These are phyloP conservation scores for Zingel zingel DNA, from an alignment of 2,113 vertebrate genomes.

Conservation along the genomic window DNA sequence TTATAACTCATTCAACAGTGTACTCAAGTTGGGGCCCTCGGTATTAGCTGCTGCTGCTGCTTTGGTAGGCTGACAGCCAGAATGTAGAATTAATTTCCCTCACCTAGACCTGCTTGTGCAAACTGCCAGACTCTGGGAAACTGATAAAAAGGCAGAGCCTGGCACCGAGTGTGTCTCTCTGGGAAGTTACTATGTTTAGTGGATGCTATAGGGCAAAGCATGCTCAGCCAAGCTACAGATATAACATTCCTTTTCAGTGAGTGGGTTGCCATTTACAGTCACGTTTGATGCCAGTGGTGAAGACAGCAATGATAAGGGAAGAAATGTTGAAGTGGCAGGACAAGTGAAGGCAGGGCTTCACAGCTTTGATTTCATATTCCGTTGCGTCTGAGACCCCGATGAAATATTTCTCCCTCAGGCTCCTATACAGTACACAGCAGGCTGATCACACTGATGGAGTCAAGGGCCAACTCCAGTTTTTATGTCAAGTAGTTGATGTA, in stretches of 20 bases:
- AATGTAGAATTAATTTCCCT: constrained; percentile 52
- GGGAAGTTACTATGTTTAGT: constrained; percentile 53
- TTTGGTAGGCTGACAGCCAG: constrained; percentile 36
- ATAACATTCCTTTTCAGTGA: constrained; percentile 63
- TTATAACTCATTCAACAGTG: constrained; percentile 16
- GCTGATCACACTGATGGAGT: constrained; percentile 44
- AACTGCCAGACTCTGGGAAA: constrained; percentile 51
- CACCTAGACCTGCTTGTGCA: constrained; percentile 53
- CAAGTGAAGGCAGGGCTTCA: constrained; percentile 39
- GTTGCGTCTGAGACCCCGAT: constrained; percentile 38
- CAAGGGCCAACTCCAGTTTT: constrained; percentile 14
- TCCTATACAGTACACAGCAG: constrained; percentile 14
- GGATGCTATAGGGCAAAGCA: constrained; percentile 53
- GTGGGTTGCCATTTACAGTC: constrained; percentile 59
- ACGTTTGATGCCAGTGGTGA: constrained; percentile 43
- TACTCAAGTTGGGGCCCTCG: neutral
- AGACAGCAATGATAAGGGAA: constrained; percentile 61
- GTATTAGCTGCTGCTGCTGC: constrained; percentile 27
- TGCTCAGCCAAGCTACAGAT: constrained; percentile 65
- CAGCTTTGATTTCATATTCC: constrained; percentile 71
- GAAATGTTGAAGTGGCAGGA: constrained; percentile 52
- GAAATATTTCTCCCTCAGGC: constrained; percentile 50
- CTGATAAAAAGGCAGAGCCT: constrained; percentile 54
- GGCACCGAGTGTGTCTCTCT: constrained; percentile 38
- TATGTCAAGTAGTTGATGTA: constrained; percentile 32